Percentiles rank a stretch among this genome's conserved stretches.
Evolutionary conservation across 1,140 invertebrate genomes (phyloP).

Genomic region (Ceratina australensis): DNA sequence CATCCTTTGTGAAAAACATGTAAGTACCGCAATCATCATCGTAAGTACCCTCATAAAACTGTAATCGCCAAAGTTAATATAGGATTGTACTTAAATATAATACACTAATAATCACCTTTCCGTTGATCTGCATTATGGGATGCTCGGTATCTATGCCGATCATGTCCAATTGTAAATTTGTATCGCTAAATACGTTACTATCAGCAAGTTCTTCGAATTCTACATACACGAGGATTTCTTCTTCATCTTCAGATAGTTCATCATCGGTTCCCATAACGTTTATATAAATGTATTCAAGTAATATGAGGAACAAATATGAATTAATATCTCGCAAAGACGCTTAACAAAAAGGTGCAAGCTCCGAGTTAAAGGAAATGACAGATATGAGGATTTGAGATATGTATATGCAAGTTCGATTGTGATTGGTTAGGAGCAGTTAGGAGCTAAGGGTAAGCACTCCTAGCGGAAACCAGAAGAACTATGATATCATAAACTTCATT

Average conservation of each 20-base stretch:
- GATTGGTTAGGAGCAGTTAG: no score
- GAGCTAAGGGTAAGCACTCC: no score
- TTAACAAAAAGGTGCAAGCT: no score
- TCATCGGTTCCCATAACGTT: slow-evolving; percentile 51
- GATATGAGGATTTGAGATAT: no score
- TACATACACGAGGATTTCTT: slow-evolving; percentile 76
- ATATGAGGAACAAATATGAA: not conserved
- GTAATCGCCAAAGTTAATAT: slow-evolving; percentile 24
- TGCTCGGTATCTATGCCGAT: slow-evolving; percentile 80
- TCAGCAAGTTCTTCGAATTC: slow-evolving; percentile 73
- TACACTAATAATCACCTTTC: slow-evolving; percentile 68
- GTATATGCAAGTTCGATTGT: no score
- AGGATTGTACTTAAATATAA: not conserved
- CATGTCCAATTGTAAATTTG: slow-evolving; percentile 75
- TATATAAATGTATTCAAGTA: not conserved
- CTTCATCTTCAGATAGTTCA: slow-evolving; percentile 69
- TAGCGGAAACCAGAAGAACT: no score
- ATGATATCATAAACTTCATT: no score
- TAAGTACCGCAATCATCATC: slow-evolving; percentile 79
- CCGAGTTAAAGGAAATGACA: no score
- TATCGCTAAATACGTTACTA: slow-evolving; percentile 65
- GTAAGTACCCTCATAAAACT: slow-evolving; percentile 79
- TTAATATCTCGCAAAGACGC: no score
- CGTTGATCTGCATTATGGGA: slow-evolving; percentile 81
- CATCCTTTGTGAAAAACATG: slow-evolving; percentile 79